Evolutionary conservation across 2,888 invertebrate species (phyloP).

Genomic region (Drosophila phalerata): DNA sequence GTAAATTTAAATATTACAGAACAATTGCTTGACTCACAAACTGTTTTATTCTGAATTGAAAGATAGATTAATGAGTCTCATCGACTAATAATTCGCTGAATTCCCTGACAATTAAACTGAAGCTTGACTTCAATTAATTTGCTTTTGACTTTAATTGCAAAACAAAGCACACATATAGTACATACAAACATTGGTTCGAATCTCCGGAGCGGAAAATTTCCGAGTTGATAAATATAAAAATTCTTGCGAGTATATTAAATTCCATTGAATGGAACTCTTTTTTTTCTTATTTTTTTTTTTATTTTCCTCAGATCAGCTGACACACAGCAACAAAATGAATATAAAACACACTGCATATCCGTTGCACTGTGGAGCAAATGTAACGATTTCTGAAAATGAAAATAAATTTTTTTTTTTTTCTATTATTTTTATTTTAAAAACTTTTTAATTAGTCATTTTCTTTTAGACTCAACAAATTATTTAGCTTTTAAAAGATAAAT

Average conservation of each 20-base stretch:
- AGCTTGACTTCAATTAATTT: not conserved
- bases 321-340: not conserved
- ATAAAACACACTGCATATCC: slow-evolving; percentile 2
- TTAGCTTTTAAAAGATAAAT: too few relatives aligned
- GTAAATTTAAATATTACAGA: too few relatives aligned
- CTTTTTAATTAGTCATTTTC: too few relatives aligned
- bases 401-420: too few relatives aligned
- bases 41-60: too few relatives aligned
- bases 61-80: not conserved
- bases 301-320: slow-evolving; percentile 1
- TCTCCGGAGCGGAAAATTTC: not conserved
- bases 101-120: not conserved
- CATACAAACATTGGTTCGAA: not conserved
- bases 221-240: not conserved
- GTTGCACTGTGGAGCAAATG: slow-evolving; percentile 20
- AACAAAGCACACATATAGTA: not conserved
- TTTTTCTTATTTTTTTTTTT: slow-evolving; percentile 3
- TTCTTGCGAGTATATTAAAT: slow-evolving; percentile 6
- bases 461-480: too few relatives aligned
- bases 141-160: not conserved
- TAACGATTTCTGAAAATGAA: too few relatives aligned
- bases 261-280: slow-evolving; percentile 37
- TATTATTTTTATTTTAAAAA: too few relatives aligned
- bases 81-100: not conserved
- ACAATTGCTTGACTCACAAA: too few relatives aligned